A percentile compares a stretch with the other conserved stretches of the same genome.
phyloP scores from a whole-genome alignment of 2,113 vertebrate species.

The Microcebus jonahi region DNA sequence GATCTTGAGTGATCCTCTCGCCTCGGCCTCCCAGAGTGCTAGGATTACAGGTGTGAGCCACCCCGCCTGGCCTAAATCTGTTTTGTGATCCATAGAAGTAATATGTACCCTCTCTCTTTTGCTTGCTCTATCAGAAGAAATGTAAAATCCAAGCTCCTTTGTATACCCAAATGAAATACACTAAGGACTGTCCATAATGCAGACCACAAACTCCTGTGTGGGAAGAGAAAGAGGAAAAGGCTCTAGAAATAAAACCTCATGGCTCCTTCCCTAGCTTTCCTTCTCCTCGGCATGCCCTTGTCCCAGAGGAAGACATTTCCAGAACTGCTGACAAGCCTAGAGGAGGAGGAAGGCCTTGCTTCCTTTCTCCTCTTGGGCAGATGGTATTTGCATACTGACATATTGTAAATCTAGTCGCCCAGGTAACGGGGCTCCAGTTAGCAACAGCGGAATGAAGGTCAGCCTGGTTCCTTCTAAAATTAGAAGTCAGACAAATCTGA shows the following conservation, averaged over 20 bases:
- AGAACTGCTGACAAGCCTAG: conserved; percentile 30
- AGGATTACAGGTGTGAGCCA: too few relatives aligned
- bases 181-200: too few relatives aligned
- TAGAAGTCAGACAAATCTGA: conserved; percentile 64
- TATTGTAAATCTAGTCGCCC: conserved; percentile 82
- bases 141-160: not conserved
- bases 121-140: not conserved
- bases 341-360: conserved; percentile 41
- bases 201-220: not conserved
- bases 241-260: not conserved
- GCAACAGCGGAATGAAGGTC: conserved; percentile 77
- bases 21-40: too few relatives aligned
- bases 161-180: not conserved
- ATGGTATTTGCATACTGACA: conserved; percentile 84
- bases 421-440: conserved; percentile 78
- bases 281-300: not conserved
- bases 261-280: not conserved
- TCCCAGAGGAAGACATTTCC: conserved; percentile 5
- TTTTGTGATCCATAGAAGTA: not conserved
- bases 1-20: too few relatives aligned
- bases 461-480: conserved; percentile 76
- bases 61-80: not conserved
- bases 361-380: conserved; percentile 75
- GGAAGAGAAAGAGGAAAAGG: not conserved
- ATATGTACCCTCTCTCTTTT: not conserved